Conservation (phyloP, 2,797 vertebrate genomes). For the Crax fasciolata region DNA sequence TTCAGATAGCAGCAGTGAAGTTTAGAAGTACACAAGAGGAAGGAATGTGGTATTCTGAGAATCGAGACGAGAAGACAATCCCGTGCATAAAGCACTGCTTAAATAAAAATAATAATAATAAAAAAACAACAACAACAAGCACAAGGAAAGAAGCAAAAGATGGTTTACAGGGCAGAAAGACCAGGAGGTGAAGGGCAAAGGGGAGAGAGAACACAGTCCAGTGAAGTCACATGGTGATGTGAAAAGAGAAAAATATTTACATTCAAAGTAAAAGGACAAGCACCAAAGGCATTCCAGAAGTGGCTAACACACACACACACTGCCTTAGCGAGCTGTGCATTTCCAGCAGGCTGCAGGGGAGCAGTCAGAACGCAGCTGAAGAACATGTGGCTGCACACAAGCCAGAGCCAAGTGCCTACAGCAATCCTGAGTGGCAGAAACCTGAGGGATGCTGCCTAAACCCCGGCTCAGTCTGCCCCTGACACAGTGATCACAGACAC, state of each 20-base stretch:
- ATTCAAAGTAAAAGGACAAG: not conserved
- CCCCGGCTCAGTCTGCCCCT: not conserved
- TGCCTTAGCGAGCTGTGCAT: not conserved
- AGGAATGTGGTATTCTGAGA: not conserved
- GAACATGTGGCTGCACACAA: not conserved
- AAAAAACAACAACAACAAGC: not conserved
- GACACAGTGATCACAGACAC: not conserved
- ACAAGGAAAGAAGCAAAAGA: not conserved
- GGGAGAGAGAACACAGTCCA: not conserved
- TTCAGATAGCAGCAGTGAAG: not conserved
- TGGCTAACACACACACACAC: not conserved
- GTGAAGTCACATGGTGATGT: not conserved
- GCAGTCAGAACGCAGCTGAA: not conserved
- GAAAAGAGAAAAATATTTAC: not conserved
- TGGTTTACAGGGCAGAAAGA: not conserved
- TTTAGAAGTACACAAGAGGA: not conserved
- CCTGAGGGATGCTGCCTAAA: not conserved
- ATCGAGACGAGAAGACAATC: not conserved
- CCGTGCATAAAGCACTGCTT: not conserved
- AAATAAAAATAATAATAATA: not conserved
- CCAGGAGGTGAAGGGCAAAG: not conserved
- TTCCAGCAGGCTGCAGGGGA: not conserved
- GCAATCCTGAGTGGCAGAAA: not conserved
- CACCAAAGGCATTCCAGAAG: not conserved
- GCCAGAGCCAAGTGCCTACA: not conserved